A percentile compares a stretch with the other conserved stretches of the same genome.
These are phyloP conservation scores for Neotragus pygmaeus DNA, from an alignment of 2,113 vertebrate species.

Conservation along the genomic window DNA sequence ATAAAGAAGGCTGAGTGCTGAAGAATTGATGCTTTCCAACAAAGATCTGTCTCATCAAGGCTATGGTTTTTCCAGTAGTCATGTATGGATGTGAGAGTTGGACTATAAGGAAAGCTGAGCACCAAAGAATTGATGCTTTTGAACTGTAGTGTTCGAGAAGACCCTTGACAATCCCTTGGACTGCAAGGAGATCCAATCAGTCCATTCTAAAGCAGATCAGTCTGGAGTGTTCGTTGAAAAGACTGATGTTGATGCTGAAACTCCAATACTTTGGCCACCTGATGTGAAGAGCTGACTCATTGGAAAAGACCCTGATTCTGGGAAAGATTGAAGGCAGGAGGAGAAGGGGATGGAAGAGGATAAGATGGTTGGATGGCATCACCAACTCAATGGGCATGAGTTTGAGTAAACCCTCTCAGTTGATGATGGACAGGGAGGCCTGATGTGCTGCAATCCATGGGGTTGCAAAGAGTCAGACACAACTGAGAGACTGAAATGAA, in stretches of 20 bases:
- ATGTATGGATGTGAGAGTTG: background rate
- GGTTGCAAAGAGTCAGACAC: background rate
- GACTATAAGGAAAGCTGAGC: background rate
- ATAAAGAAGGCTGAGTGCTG: rapidly evolving
- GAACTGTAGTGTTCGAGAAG: background rate
- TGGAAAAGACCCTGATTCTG: background rate
- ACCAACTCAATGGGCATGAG: background rate
- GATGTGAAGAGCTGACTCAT: background rate
- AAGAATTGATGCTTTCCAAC: background rate
- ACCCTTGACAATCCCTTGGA: background rate
- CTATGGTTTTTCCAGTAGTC: background rate
- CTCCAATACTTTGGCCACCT: background rate
- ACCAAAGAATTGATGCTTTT: background rate
- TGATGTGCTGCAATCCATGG: background rate
- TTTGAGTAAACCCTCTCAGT: background rate
- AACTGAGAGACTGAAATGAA: background rate
- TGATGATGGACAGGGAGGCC: background rate
- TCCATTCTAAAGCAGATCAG: background rate
- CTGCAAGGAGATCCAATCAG: background rate
- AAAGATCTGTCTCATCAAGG: background rate
- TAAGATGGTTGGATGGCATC: background rate
- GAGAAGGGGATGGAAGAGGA: background rate
- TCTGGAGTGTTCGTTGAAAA: background rate
- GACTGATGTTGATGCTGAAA: background rate
- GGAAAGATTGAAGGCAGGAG: background rate